These are phyloP conservation scores for Malurus elegans DNA, from an alignment of 2,113 vertebrate species.

Conservation along the genomic window DNA sequence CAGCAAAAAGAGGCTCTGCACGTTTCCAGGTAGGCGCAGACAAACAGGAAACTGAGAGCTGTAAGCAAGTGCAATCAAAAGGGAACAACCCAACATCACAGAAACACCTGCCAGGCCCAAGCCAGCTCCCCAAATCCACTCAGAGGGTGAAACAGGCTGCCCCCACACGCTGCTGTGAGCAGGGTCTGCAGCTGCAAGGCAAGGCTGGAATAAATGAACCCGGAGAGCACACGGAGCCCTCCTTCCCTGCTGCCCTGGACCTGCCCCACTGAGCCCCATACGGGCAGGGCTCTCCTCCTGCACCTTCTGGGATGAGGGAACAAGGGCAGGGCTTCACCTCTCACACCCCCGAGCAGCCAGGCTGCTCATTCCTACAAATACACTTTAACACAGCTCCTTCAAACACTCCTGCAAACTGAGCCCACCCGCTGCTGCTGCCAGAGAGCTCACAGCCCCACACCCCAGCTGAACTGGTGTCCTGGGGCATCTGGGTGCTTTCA, in stretches of 20 bases:
- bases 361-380: background rate
- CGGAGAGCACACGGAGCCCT: background rate
- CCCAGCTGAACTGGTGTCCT: background rate
- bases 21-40: background rate
- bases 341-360: background rate
- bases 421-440: background rate
- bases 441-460: accelerated
- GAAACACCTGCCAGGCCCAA: background rate
- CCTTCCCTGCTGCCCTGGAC: background rate
- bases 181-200: background rate
- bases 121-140: background rate
- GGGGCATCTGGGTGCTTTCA: background rate
- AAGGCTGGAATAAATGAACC: background rate
- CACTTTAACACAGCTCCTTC: background rate
- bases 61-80: background rate
- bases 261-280: background rate
- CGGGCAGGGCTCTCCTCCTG: background rate
- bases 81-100: background rate
- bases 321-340: accelerated
- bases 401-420: background rate
- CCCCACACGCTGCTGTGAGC: accelerated
- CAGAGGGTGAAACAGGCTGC: background rate
- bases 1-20: background rate
- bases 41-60: background rate
- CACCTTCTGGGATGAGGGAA: accelerated